Conservation (phyloP, 2,888 invertebrate species). For the Eremobia ochroleuca region DNA sequence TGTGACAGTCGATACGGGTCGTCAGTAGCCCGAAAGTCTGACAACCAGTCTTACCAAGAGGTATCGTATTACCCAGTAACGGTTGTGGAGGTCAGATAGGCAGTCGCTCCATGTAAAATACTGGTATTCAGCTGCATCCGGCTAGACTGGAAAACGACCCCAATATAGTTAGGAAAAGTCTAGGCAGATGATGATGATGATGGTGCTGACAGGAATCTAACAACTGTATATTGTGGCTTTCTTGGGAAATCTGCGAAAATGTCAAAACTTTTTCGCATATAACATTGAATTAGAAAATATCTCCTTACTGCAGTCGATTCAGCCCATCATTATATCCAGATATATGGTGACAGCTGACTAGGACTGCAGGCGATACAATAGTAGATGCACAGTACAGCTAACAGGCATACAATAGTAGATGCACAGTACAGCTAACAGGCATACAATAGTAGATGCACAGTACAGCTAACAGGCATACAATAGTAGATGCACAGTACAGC, state of each 20-base stretch:
- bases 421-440: constrained; percentile 45
- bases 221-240: not conserved
- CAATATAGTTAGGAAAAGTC: too few species aligned
- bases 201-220: not conserved
- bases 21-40: too few species aligned
- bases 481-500: constrained; percentile 38
- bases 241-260: not conserved
- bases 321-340: constrained; percentile 29
- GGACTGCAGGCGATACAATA: constrained; percentile 32
- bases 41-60: too few species aligned
- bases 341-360: constrained; percentile 36
- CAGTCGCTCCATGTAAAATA: too few species aligned
- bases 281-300: not conserved
- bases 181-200: too few species aligned
- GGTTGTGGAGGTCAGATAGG: too few species aligned
- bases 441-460: constrained; percentile 37
- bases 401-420: constrained; percentile 46
- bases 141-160: too few species aligned
- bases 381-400: constrained; percentile 40
- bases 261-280: not conserved
- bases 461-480: constrained; percentile 52
- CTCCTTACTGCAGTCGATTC: not conserved
- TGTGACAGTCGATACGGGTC: too few species aligned
- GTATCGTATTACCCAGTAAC: too few species aligned
- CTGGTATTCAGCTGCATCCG: too few species aligned